Evolutionary conservation across 2,797 vertebrate genomes (phyloP).

Genomic region (Etheostoma nigrum): DNA sequence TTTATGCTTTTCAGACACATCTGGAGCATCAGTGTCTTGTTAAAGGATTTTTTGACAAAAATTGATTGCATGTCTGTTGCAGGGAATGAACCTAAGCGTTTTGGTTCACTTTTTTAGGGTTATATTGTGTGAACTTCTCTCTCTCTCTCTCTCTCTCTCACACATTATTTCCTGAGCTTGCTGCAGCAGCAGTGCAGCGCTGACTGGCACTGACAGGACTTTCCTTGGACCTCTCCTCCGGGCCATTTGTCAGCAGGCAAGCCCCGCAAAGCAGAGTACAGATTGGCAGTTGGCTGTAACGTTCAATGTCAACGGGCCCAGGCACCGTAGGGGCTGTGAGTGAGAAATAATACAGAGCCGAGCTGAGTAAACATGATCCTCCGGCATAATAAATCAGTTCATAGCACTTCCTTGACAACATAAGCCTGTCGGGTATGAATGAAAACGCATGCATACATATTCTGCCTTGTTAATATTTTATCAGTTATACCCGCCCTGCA

Average conservation of each 20-base stretch:
- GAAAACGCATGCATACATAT: constrained; percentile 75
- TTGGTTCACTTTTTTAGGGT: constrained; percentile 1
- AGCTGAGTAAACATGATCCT: constrained; percentile 77
- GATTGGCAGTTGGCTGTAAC: constrained; percentile 74
- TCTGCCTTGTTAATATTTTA: constrained; percentile 73
- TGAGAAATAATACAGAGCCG: constrained; percentile 72
- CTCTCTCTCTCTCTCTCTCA: not conserved
- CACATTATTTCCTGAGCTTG: constrained; percentile 31
- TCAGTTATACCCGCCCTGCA: constrained; percentile 43
- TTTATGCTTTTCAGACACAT: not conserved
- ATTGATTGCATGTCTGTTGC: constrained; percentile 7
- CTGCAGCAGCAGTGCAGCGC: constrained; percentile 60
- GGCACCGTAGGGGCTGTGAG: constrained; percentile 58
- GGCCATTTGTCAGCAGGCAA: constrained; percentile 74
- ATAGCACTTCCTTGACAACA: constrained; percentile 71
- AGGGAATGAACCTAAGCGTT: not conserved
- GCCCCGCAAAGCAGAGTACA: constrained; percentile 51
- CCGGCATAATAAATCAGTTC: constrained; percentile 69
- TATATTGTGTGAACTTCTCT: not conserved
- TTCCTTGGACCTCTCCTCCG: constrained; percentile 70
- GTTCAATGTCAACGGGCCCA: constrained; percentile 60
- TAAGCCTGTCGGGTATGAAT: constrained; percentile 69
- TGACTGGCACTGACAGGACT: constrained; percentile 69
- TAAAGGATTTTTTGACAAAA: not conserved
- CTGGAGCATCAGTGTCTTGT: not conserved